Percentiles rank a stretch among this genome's conserved stretches.
Conservation (phyloP, 2,888 invertebrate genomes). For the Hipparchia semele region DNA sequence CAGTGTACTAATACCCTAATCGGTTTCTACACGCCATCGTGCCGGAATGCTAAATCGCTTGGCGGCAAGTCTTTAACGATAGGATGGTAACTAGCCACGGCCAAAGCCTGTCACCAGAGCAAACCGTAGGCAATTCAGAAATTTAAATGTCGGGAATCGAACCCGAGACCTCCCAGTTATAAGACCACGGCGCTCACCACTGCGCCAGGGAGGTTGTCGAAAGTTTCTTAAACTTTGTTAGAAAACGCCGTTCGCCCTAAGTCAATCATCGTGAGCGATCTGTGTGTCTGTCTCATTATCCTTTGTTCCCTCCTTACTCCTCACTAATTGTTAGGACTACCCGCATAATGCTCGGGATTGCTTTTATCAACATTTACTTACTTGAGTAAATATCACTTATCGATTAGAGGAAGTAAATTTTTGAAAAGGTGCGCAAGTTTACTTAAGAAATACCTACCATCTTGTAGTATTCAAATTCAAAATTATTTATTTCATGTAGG, state of each 20-base stretch:
- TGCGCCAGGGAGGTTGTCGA: too few relatives aligned
- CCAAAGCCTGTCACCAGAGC: too few relatives aligned
- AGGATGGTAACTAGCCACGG: too few relatives aligned
- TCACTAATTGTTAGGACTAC: slow-evolving; percentile 21
- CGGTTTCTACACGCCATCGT: too few relatives aligned
- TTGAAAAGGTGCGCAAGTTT: background rate
- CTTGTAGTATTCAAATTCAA: too few relatives aligned
- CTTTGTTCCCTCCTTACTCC: slow-evolving; percentile 13
- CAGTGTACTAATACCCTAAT: too few relatives aligned
- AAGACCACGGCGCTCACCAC: background rate
- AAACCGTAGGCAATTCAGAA: too few relatives aligned
- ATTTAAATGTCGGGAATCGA: too few relatives aligned
- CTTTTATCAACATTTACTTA: slow-evolving; percentile 2
- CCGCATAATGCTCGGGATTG: slow-evolving; percentile 1
- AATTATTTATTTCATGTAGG: too few relatives aligned
- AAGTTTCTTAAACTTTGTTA: background rate
- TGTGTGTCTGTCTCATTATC: slow-evolving; percentile 23
- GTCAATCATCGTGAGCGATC: slow-evolving; percentile 24
- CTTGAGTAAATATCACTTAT: slow-evolving; percentile 4
- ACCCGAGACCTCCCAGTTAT: background rate
- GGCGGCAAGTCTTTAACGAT: too few relatives aligned
- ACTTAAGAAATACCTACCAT: background rate
- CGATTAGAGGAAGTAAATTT: slow-evolving; percentile 5
- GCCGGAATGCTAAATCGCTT: too few relatives aligned
- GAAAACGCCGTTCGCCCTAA: slow-evolving; percentile 9